These are phyloP conservation scores for Palythoa heliodiscus DNA, from an alignment of 92 coral and sea anemone genomes.

Conservation along the genomic window DNA sequence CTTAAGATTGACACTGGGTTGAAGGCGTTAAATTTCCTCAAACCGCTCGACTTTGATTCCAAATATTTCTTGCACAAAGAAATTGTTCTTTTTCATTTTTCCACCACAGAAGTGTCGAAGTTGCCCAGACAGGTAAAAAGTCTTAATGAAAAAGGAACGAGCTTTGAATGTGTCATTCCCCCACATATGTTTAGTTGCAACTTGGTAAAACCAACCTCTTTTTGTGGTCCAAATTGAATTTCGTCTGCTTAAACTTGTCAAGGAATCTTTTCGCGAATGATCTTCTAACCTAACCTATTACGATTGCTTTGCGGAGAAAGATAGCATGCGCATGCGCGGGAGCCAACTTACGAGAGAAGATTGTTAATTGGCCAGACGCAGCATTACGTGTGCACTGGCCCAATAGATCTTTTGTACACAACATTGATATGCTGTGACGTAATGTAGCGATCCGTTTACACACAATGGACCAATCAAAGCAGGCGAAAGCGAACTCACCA, in stretches of 20 bases:
- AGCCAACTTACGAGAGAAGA: background rate
- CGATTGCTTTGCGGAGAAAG: constrained; percentile 11
- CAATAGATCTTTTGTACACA: constrained; percentile 61
- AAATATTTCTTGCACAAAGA: background rate
- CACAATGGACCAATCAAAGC: constrained; percentile 68
- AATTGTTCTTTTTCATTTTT: background rate
- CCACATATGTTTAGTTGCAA: background rate
- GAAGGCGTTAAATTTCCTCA: background rate
- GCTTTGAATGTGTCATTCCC: background rate
- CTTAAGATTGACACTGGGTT: background rate
- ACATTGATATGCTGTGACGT: constrained; percentile 92
- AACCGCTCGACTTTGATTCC: background rate
- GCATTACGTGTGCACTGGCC: constrained; percentile 85
- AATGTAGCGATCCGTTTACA: constrained; percentile 92
- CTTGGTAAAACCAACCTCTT: constrained; percentile 31
- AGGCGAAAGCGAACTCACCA: constrained; percentile 45
- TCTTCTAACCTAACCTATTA: constrained; percentile 49
- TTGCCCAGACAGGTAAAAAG: constrained; percentile 17
- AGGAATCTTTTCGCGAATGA: constrained; percentile 31
- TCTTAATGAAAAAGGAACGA: background rate
- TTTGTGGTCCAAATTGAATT: constrained; percentile 27
- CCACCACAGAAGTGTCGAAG: constrained; percentile 39
- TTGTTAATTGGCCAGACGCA: constrained; percentile 55
- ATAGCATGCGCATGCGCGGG: constrained; percentile 56
- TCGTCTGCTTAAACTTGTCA: constrained; percentile 41